Percentiles rank a stretch among this genome's conserved stretches.
Conservation (phyloP, 2,888 invertebrate genomes). For the Automeris io region DNA sequence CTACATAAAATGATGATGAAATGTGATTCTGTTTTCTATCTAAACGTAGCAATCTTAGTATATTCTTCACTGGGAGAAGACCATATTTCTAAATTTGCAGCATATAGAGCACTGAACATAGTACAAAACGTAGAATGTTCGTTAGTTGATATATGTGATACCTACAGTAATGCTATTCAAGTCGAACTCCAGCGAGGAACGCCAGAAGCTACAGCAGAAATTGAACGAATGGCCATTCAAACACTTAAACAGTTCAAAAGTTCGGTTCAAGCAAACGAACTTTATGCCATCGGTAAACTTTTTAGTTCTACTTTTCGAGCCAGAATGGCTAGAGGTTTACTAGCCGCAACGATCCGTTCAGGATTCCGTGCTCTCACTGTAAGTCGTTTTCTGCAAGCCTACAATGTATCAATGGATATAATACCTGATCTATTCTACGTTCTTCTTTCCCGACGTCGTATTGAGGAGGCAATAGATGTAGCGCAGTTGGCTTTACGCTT, state of each 20-base stretch:
- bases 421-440: slow-evolving; percentile 64
- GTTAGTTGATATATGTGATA: slow-evolving; percentile 57
- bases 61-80: slow-evolving; percentile 50
- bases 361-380: slow-evolving; percentile 58
- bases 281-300: slow-evolving; percentile 61
- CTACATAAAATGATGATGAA: slow-evolving; percentile 31
- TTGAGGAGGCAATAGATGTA: slow-evolving; percentile 69
- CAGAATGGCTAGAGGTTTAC: slow-evolving; percentile 45
- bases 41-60: slow-evolving; percentile 52
- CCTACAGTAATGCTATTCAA: slow-evolving; percentile 62
- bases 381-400: slow-evolving; percentile 57
- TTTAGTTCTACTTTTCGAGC: slow-evolving; percentile 61
- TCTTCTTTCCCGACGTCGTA: slow-evolving; percentile 54
- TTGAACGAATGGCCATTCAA: slow-evolving; percentile 47
- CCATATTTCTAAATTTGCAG: slow-evolving; percentile 38
- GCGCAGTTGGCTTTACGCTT: slow-evolving; percentile 44
- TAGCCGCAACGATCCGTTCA: slow-evolving; percentile 46
- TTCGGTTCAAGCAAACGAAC: slow-evolving; percentile 56
- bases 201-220: slow-evolving; percentile 41
- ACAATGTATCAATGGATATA: slow-evolving; percentile 53
- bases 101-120: slow-evolving; percentile 44
- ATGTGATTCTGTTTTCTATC: slow-evolving; percentile 53
- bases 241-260: slow-evolving; percentile 38
- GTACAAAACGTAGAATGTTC: slow-evolving; percentile 50
- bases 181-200: slow-evolving; percentile 59